Evolutionary conservation across 2,888 invertebrate species (phyloP), one percentile per base, ranked within the genome.

Genomic region (Torymus aiolomorphi): DNA sequence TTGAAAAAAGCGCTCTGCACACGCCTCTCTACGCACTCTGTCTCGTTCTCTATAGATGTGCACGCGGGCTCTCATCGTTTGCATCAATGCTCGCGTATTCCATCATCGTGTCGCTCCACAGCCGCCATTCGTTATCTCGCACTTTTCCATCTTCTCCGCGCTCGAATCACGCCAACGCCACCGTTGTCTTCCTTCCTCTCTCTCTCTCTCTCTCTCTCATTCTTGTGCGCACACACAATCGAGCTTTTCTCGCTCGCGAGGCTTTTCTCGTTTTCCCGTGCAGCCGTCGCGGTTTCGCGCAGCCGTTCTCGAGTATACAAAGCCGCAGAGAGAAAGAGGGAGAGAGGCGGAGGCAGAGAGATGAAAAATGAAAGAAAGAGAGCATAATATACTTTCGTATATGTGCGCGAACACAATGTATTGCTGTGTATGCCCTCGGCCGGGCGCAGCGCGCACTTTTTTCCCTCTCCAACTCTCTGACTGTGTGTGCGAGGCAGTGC

Each of bases 121-220:
- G 49, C 31, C 81, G 61, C 70, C 79, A 76, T 79, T 81, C 81
- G 81, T 81, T 81, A 81, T 81, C 76, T 79, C 79, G 75, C 65
- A 42, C 69, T 78, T 81, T 77, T 81, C 75, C 78, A 81, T 75
- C 78, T 78, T 81, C 52, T 52, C 62, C 62, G 12, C 51, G 52
- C 74, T 56, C 61, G 74, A 70, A 70, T 31, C 31, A 31, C 31
- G 31, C 31, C 31, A 31, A 1, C 4, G 31, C 31, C 31, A 31
- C 31, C 31, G 18, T 14, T 13, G 51, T 14, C 61, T 61, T 14
- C 62, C 11, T 66, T 59, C 59, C 13, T 66, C 65, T 51, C 54
- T 12, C 65, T 31, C 59, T n/a, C 20, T 57, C 66, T 49, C 51
- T 66, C 66, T 57, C 54, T 20, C 3, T 42, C 73, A 18, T 24